phyloP scores from a whole-genome alignment of 2,797 vertebrate species.

The Dicrostonyx torquatus region DNA sequence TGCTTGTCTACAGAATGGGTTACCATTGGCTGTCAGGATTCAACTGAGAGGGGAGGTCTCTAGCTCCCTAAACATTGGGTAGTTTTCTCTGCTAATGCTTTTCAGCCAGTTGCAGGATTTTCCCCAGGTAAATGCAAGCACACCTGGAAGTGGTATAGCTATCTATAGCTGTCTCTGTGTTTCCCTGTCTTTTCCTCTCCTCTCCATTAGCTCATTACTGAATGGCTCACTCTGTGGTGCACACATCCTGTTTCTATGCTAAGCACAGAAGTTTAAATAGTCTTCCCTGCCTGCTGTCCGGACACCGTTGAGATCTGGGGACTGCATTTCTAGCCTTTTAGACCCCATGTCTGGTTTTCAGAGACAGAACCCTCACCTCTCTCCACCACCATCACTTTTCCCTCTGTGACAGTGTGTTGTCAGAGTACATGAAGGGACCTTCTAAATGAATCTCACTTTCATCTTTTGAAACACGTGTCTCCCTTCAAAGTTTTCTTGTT shows the following conservation, averaged over 20 bases:
- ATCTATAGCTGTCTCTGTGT: neutral
- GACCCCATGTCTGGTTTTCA: conserved; percentile 13
- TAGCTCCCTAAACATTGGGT: neutral
- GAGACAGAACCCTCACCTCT: neutral
- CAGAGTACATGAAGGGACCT: neutral
- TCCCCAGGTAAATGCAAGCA: neutral
- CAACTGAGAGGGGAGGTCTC: neutral
- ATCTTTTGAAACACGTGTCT: conserved; percentile 44
- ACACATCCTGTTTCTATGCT: neutral
- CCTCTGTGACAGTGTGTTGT: neutral
- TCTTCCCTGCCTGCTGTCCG: neutral
- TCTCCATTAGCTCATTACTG: neutral
- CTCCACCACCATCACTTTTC: neutral
- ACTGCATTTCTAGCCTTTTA: conserved; percentile 6
- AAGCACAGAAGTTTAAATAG: conserved; percentile 10
- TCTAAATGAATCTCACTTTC: conserved; percentile 42
- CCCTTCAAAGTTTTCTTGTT: conserved; percentile 35
- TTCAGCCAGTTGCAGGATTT: neutral
- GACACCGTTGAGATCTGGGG: conserved; percentile 34
- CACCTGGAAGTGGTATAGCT: neutral
- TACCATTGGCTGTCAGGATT: neutral
- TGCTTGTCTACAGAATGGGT: neutral
- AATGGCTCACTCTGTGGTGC: conserved; percentile 16
- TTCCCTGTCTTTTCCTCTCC: neutral
- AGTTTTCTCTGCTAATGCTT: conserved; percentile 35